phyloP scores from a whole-genome alignment of 1,140 invertebrate genomes.

The Apis florea region DNA sequence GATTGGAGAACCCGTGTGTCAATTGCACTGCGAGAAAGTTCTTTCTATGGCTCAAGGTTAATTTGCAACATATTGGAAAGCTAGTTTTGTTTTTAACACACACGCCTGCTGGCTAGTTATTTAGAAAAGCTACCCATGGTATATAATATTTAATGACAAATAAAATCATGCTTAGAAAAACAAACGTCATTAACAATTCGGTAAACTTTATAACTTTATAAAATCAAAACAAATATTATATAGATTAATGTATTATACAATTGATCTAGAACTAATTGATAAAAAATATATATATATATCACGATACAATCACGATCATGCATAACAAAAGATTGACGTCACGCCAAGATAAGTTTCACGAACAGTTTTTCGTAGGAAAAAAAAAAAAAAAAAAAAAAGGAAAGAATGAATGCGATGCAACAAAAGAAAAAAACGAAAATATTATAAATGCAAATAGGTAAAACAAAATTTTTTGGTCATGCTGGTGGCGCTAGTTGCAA shows the following conservation, averaged over 20 bases:
- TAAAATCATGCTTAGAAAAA: background rate
- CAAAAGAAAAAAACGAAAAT: background rate
- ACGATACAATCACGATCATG: background rate
- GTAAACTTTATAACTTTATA: background rate
- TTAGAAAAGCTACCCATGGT: background rate
- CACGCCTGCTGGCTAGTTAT: background rate
- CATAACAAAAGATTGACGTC: background rate
- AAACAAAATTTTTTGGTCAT: slow-evolving; percentile 31
- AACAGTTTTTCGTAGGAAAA: background rate
- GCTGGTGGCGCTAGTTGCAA: slow-evolving; percentile 63
- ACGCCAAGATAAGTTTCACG: background rate
- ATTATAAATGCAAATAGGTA: background rate
- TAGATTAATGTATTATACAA: background rate
- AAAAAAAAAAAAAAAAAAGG: background rate
- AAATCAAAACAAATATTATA: no score
- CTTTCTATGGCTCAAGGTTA: slow-evolving; percentile 37
- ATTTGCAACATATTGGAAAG: slow-evolving; percentile 32
- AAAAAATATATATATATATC: no score
- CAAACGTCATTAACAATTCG: background rate
- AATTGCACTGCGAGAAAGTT: slow-evolving; percentile 23
- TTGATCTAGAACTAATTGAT: background rate
- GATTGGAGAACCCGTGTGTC: background rate
- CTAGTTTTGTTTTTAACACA: slow-evolving; percentile 24
- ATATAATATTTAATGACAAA: background rate
- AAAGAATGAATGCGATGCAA: background rate